Base-by-base conservation (phyloP, 2,888 invertebrate genomes). In the Calameuta idolon region DNA sequence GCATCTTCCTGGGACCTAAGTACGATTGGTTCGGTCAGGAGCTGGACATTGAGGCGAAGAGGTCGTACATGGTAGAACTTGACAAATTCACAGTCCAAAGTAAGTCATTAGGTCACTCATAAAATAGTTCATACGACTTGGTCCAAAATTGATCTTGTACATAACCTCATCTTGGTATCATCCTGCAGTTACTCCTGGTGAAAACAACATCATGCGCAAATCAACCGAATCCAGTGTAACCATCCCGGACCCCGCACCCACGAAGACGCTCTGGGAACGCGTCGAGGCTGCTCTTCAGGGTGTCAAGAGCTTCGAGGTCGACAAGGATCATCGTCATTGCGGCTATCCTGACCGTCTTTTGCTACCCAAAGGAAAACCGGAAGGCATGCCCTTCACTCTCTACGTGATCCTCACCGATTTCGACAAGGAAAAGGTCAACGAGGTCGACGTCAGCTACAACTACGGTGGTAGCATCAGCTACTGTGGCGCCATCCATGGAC, bases 1-100 rank as follows among this genome's bases (percentile, higher is more conserved):
- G 95, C 81, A 91, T 95, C 4, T 96, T 94, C 93, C 90, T 95
- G 81, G 96, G 95, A 89, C 96, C 96, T 1, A 95, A 95, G 90
- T 93, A 93, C 87, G 94, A 95, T 87, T 89, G 94, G 80, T 87
- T 93, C 76, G 93, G 93, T 75, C 93, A 93, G 69, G 88, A 93
- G 34, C 92, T 94, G 75, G 93, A 94, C 83, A 92, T 95, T 84
- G 93, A 94, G 82, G 88, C 89, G 12, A 94, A 94, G 91, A 93
- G 94, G 73, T 87, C 93, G 55, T 94, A 94, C 92, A 95, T 95
- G 86, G 93, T 95, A 37, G 94, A 95, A 88, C 88, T 96, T 85
- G 93, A 92, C 78, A 92, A 93, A 82, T 94, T 94, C 89, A 85
- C 92, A 55, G 89, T 92, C 80, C 92, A 93, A 74, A 89, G 94